A percentile compares a stretch with the other conserved stretches of the same genome.
phyloP scores from a whole-genome alignment of 2,888 invertebrate species.

The Congeria kusceri region DNA sequence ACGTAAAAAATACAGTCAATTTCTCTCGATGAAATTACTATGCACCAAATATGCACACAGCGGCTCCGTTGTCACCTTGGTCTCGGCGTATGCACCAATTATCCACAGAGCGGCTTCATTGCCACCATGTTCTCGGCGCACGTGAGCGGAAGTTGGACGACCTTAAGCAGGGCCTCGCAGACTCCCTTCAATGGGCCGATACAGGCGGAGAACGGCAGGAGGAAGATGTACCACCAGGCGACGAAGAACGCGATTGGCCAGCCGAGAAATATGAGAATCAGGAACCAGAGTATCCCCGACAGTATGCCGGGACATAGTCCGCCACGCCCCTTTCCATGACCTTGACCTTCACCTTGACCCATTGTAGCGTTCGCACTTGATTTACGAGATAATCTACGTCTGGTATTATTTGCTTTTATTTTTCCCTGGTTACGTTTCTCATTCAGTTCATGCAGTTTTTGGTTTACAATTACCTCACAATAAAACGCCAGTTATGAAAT shows the following conservation, averaged over 20 bases:
- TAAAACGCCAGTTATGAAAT: too few relatives aligned
- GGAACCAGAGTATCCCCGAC: slow-evolving; percentile 83
- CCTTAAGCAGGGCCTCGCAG: slow-evolving; percentile 80
- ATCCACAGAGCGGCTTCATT: slow-evolving; percentile 81
- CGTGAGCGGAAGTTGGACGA: slow-evolving; percentile 82
- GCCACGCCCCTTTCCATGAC: slow-evolving; percentile 65
- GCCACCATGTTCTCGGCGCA: slow-evolving; percentile 83
- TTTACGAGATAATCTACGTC: not conserved
- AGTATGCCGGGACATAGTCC: slow-evolving; percentile 76
- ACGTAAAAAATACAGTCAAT: too few relatives aligned
- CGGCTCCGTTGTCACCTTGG: too few relatives aligned
- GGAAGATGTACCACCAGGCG: slow-evolving; percentile 82
- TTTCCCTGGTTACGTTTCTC: too few relatives aligned
- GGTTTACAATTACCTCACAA: too few relatives aligned
- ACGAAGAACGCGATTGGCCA: slow-evolving; percentile 83
- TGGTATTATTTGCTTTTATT: too few relatives aligned
- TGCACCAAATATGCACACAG: too few relatives aligned
- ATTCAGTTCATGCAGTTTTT: too few relatives aligned
- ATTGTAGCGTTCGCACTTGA: slow-evolving; percentile 20
- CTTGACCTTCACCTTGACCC: slow-evolving; percentile 72
- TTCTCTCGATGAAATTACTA: too few relatives aligned
- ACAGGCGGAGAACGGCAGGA: slow-evolving; percentile 82
- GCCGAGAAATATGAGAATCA: slow-evolving; percentile 81
- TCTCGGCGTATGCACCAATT: not conserved
- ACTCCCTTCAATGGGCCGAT: slow-evolving; percentile 79